Evolutionary conservation across 2,888 invertebrate genomes (phyloP).

Genomic region (Diarsia brunnea): DNA sequence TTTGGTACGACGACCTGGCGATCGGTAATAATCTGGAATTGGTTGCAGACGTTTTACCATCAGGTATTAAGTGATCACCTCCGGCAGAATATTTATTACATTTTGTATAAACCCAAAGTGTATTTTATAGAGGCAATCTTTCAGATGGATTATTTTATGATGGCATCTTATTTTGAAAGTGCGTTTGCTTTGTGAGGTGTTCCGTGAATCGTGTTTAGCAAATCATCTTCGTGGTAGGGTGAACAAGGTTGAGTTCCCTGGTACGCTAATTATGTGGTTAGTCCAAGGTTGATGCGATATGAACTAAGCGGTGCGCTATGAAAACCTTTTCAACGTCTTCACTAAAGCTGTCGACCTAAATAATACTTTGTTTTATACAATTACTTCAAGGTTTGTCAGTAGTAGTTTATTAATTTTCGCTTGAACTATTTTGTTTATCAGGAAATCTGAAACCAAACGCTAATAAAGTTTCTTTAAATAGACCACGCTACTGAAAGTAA

Average conservation of each 20-base stretch:
- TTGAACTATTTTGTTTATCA: constrained; percentile 37
- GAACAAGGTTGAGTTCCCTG: constrained; percentile 57
- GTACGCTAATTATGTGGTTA: constrained; percentile 67
- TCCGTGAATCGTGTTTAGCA: constrained; percentile 48
- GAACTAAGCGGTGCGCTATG: constrained; percentile 54
- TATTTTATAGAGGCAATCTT: constrained; percentile 56
- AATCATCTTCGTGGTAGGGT: constrained; percentile 50
- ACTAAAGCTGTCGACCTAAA: constrained; percentile 58
- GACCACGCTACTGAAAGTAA: not conserved
- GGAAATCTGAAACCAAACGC: constrained; percentile 10
- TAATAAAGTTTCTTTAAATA: not conserved
- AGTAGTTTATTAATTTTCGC: constrained; percentile 33
- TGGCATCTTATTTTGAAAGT: constrained; percentile 38
- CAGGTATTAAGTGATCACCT: constrained; percentile 75
- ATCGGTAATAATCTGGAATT: constrained; percentile 73
- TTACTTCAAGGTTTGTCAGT: constrained; percentile 36
- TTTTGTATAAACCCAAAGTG: constrained; percentile 65
- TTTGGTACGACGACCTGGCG: constrained; percentile 63
- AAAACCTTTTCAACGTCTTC: constrained; percentile 52
- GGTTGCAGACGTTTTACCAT: constrained; percentile 77
- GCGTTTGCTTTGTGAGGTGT: constrained; percentile 36
- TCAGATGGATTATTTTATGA: constrained; percentile 48
- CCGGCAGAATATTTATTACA: constrained; percentile 70
- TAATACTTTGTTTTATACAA: constrained; percentile 53
- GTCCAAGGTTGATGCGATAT: constrained; percentile 58